Conservation (phyloP, 2,888 invertebrate species). For the Hipparchia semele region DNA sequence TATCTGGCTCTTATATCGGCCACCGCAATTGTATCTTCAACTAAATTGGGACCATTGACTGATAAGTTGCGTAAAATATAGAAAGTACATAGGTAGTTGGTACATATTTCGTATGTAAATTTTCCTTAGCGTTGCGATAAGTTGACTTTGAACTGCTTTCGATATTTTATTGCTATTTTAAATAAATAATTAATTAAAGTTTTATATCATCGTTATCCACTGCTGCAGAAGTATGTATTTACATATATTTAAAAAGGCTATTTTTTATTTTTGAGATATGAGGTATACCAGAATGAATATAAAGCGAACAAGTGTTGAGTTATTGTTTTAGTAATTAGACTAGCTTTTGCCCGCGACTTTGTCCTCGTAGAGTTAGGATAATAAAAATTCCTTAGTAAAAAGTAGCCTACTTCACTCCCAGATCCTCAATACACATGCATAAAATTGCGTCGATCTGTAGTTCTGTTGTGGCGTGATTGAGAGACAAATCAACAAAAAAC, state of each 20-base stretch:
- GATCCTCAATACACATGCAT: too few relatives aligned
- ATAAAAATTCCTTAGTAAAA: too few relatives aligned
- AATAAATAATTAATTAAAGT: neutral
- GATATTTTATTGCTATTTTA: constrained; percentile 12
- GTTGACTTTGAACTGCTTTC: constrained; percentile 24
- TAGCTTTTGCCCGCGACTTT: too few relatives aligned
- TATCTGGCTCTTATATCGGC: neutral
- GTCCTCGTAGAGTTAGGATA: too few relatives aligned
- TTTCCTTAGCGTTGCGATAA: constrained; percentile 29
- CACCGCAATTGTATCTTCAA: constrained; percentile 35
- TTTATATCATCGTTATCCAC: neutral
- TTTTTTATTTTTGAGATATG: too few relatives aligned
- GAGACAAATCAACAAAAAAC: too few relatives aligned
- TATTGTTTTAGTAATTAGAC: too few relatives aligned
- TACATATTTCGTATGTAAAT: constrained; percentile 14
- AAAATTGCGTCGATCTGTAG: too few relatives aligned
- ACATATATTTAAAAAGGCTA: neutral
- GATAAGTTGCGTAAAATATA: constrained; percentile 53
- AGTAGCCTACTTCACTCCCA: too few relatives aligned
- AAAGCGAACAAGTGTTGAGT: too few relatives aligned
- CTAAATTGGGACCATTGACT: constrained; percentile 47
- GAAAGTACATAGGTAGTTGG: constrained; percentile 45
- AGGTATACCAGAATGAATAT: too few relatives aligned
- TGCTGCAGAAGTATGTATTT: neutral
- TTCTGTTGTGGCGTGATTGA: too few relatives aligned